A percentile compares a stretch with the other conserved stretches of the same genome.
phyloP scores from a whole-genome alignment of 1,140 invertebrate genomes.

The Cotesia glomerata region DNA sequence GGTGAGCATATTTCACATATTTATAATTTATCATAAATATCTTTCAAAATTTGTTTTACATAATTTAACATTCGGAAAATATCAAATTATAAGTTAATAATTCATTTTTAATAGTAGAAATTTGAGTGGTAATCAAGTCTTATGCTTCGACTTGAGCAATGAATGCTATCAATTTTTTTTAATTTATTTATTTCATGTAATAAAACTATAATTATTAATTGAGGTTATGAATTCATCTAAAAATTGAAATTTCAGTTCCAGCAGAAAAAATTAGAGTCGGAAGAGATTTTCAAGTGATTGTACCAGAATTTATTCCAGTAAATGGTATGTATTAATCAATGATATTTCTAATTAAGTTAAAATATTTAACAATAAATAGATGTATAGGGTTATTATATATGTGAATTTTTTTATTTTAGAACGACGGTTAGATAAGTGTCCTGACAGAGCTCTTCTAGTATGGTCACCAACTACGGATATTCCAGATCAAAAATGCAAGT shows the following conservation, averaged over 20 bases:
- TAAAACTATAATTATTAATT: background rate
- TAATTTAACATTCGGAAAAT: background rate
- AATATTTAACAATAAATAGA: constrained; percentile 20
- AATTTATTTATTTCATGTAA: too few relatives aligned
- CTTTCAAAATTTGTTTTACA: background rate
- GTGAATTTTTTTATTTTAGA: constrained; percentile 44
- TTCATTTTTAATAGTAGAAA: too few relatives aligned
- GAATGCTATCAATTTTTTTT: background rate
- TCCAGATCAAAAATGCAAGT: constrained; percentile 84
- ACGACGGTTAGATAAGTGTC: constrained; percentile 54
- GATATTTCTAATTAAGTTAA: constrained; percentile 21
- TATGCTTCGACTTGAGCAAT: too few relatives aligned
- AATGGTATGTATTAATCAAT: constrained; percentile 61
- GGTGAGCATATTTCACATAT: constrained; percentile 62
- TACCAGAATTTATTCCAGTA: constrained; percentile 75
- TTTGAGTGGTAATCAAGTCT: too few relatives aligned
- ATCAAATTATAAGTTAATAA: too few relatives aligned
- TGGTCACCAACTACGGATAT: constrained; percentile 93
- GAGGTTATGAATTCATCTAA: constrained; percentile 1
- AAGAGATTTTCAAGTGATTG: constrained; percentile 89
- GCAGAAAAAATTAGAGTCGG: constrained; percentile 93
- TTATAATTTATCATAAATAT: background rate
- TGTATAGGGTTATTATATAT: background rate
- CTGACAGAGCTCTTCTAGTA: constrained; percentile 89
- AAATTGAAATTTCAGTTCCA: constrained; percentile 65